These are phyloP conservation scores for Vidua macroura DNA, from an alignment of 2,113 vertebrate genomes.

Conservation along the genomic window DNA sequence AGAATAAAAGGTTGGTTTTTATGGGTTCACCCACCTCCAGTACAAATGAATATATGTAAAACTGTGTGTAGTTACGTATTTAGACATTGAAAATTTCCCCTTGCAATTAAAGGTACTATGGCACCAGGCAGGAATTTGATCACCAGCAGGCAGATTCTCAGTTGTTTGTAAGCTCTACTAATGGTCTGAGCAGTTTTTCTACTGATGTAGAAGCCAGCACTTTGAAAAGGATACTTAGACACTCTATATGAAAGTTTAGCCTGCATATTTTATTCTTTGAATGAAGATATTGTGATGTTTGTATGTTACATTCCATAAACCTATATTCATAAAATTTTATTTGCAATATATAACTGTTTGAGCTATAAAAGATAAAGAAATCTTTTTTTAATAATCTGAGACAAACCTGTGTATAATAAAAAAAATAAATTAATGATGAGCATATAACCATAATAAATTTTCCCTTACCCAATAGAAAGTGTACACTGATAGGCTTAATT, in stretches of 20 bases:
- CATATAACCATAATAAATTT: neutral
- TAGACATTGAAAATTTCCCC: neutral
- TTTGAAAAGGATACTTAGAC: neutral
- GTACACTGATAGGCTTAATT: neutral
- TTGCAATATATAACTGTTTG: neutral
- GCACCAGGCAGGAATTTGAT: neutral
- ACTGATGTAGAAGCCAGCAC: neutral
- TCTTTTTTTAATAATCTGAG: neutral
- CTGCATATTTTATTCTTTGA: neutral
- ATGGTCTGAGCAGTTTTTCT: neutral
- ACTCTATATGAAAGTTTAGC: neutral
- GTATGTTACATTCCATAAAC: neutral
- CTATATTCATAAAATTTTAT: neutral
- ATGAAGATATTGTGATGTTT: neutral
- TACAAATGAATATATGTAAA: accelerated
- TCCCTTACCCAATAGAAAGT: neutral
- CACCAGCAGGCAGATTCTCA: neutral
- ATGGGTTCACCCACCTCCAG: accelerated
- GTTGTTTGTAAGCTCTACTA: neutral
- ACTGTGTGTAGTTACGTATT: neutral
- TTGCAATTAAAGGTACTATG: neutral
- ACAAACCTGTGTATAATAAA: neutral
- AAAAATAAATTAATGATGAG: neutral
- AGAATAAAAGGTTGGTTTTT: neutral
- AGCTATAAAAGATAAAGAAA: neutral